A percentile compares a stretch with the other conserved stretches of the same genome.
Evolutionary conservation across 2,888 invertebrate genomes (phyloP).

Genomic region (Lasioglossum lativentre): DNA sequence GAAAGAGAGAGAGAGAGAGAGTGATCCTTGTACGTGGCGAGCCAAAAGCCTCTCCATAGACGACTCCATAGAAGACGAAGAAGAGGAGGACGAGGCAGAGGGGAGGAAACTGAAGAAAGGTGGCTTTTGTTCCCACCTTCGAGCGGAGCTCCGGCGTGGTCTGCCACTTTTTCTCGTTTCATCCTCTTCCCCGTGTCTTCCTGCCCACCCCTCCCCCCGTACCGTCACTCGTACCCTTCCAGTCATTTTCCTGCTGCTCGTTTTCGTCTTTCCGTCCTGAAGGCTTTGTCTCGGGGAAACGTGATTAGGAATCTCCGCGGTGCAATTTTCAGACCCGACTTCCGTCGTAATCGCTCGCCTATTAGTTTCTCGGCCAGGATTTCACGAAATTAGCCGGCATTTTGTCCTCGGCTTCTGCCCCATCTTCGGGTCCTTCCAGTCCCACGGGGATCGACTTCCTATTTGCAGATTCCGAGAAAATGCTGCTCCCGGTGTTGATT

Average conservation of each 20-base stretch:
- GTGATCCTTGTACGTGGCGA: conserved; percentile 62
- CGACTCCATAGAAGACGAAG: background rate
- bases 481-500: conserved; percentile 5
- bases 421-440: background rate
- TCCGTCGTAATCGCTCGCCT: conserved; percentile 74
- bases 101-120: conserved; percentile 44
- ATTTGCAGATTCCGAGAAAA: conserved; percentile 1
- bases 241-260: conserved; percentile 33
- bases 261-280: conserved; percentile 33
- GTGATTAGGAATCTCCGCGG: conserved; percentile 72
- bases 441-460: background rate
- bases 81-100: conserved; percentile 27
- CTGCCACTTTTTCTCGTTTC: conserved; percentile 67
- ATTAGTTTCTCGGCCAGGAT: conserved; percentile 69
- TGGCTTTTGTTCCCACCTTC: conserved; percentile 76
- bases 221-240: conserved; percentile 1
- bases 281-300: conserved; percentile 68
- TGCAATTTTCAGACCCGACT: conserved; percentile 71
- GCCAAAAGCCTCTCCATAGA: conserved; percentile 43
- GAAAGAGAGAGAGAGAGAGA: conserved; percentile 52
- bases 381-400: conserved; percentile 68
- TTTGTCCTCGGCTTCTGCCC: conserved; percentile 19
- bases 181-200: conserved; percentile 39
- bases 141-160: conserved; percentile 43
- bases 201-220: conserved; percentile 40